Base-by-base conservation (phyloP, 1,140 invertebrate species). In the Dendroctonus valens region DNA sequence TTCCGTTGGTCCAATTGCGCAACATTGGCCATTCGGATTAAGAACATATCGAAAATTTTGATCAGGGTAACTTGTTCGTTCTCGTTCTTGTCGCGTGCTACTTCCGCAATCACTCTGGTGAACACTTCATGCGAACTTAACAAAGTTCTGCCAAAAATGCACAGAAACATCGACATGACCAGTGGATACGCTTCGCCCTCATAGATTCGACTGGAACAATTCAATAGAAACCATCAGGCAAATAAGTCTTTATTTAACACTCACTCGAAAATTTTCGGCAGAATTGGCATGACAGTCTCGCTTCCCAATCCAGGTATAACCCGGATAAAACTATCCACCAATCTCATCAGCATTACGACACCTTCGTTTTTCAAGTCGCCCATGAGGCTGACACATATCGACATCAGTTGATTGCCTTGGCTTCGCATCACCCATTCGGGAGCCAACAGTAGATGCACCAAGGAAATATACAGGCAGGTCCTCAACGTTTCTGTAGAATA, bases 361-460 rank as follows among this genome's bases (percentile, higher is more conserved):
- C 90, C 92, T 73, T 95, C 92, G 0, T 85, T 82, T 60, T 87
- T 82, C 76, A 96, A 84, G 79, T 96, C 93, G 49, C 84, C 84
- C 52, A 96, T 78, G 74, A 94, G 79, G 42, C 85, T 84, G 66
- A 85, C 83, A 59, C 93, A 83, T 9, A 86, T 82, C 4, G 82
- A 79, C 41, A 93, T 84, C 69, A 94, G 83, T 55, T 83, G 79
- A 7, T 79, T 79, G 0, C 91, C 91, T 69, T 88, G 81, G 40
- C 88, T 88, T 67, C 85, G 82, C 69, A 95, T 82, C 75, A 94
- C 93, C 70, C 89, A 84, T 74, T 87, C 84, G 0, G 92, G 91
- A 71, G 86, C 89, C 5, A 97, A 80, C n/a, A 95, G 77, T 0
- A 94, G 83, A 77, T 96, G 96, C 5, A 89, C 89, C 76, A 92